Base-by-base conservation (phyloP, 37 sponge, comb jelly and placozoan species). In the Eunapius fragilis region DNA sequence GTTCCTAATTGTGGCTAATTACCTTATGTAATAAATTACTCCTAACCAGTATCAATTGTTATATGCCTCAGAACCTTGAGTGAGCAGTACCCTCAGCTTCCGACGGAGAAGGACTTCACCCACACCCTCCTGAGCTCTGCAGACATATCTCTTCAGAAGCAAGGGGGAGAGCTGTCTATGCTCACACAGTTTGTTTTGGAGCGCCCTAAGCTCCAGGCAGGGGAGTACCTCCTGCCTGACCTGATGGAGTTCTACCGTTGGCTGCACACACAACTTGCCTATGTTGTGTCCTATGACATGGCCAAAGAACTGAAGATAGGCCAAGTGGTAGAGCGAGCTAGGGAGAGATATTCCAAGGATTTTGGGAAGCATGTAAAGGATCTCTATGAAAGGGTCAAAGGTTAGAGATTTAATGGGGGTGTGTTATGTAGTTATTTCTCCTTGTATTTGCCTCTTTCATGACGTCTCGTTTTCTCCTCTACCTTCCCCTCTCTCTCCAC, bases 211-310 rank as follows among this genome's bases (percentile, higher is more conserved):
- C 78, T 91, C 23, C 76, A 82, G 70, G 67, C 76, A 74, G 87
- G 87, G 17, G 58, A 11, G 58, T 17, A 19, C 58, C 58, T 58
- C 58, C 58, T 58, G 1, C 58, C 58, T 58, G 87, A 89, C 67
- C 82, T 93, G 75, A 75, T 93, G 23, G 89, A 93, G 74, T 85
- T 93, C 83, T 93, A 93, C 80, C 83, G 28, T 45, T 93, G 93
- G 93, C 25, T 93, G 31, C 90, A 93, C 75, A 74, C 72, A 17
- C 74, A 86, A 22, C 81, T 92, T 5, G 27, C 72, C 31, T 36
- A 86, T 13, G 31, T 72, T 5, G 73, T 83, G 31, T n/a, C 73
- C 24, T 25, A 68, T 2, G n/a, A 88, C 32, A 58, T 68, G 25
- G 93, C 93, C 28, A 31, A 14, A n/a, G 31, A 31, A 3, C 75